A percentile compares a stretch with the other conserved stretches of the same genome.
phyloP scores from a whole-genome alignment of 2,888 invertebrate species.

The Epinotia ramella region DNA sequence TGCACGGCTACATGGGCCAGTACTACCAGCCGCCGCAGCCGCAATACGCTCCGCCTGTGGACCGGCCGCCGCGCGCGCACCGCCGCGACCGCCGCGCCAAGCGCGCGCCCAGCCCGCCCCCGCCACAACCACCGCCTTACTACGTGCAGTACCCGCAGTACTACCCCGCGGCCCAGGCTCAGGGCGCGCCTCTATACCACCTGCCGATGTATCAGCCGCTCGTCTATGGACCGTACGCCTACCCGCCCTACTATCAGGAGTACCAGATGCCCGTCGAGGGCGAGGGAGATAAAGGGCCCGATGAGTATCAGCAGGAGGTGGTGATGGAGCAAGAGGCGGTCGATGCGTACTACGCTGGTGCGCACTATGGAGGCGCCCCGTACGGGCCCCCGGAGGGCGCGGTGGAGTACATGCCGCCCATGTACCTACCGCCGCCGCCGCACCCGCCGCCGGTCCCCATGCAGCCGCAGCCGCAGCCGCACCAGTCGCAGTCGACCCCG shows the following conservation, averaged over 20 bases:
- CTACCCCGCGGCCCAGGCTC: conserved; percentile 81
- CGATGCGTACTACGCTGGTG: conserved; percentile 77
- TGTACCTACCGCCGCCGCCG: conserved; percentile 75
- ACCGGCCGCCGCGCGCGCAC: conserved; percentile 68
- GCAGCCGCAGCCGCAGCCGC: conserved; percentile 67
- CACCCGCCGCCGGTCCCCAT: conserved; percentile 69
- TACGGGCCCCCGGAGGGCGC: conserved; percentile 74
- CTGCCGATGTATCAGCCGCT: conserved; percentile 81
- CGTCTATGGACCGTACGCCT: conserved; percentile 78
- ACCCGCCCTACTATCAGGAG: conserved; percentile 79
- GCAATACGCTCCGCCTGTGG: conserved; percentile 73
- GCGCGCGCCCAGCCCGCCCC: conserved; percentile 73
- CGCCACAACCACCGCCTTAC: conserved; percentile 68
- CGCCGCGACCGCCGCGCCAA: conserved; percentile 74
- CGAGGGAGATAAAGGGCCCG: conserved; percentile 76
- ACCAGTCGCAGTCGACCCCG: conserved; percentile 63
- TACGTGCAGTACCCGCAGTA: conserved; percentile 81
- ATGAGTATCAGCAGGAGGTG: conserved; percentile 78
- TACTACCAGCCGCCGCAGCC: conserved; percentile 81
- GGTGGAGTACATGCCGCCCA: conserved; percentile 77
- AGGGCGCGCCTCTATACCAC: conserved; percentile 83
- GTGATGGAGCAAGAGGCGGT: conserved; percentile 82
- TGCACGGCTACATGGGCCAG: conserved; percentile 87
- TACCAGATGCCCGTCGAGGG: conserved; percentile 79
- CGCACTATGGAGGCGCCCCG: conserved; percentile 71